A percentile compares a stretch with the other conserved stretches of the same genome.
These are phyloP conservation scores for Cactoblastis cactorum DNA, from an alignment of 2,888 invertebrate species.

Conservation along the genomic window DNA sequence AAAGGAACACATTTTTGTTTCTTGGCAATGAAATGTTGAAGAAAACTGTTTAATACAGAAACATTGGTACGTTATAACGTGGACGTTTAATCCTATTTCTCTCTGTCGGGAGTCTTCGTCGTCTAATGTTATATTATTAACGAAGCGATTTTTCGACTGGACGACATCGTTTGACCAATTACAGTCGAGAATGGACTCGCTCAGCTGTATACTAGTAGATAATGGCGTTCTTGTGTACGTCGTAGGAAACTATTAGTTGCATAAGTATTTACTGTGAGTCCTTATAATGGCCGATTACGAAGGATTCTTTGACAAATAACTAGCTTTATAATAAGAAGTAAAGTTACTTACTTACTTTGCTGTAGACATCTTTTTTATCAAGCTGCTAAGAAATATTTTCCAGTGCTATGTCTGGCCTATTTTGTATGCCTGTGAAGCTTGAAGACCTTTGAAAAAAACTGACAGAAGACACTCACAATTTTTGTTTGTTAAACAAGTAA, in stretches of 20 bases:
- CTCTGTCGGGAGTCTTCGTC: neutral
- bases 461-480: too few species aligned
- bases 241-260: neutral
- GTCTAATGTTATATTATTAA: neutral
- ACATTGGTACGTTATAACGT: too few species aligned
- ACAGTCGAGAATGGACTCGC: neutral
- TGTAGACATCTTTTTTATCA: too few species aligned
- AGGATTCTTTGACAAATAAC: neutral
- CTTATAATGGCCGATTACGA: neutral
- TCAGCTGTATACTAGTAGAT: neutral
- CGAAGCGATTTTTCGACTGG: neutral
- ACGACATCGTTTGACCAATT: neutral
- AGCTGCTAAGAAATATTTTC: too few species aligned
- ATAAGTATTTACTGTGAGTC: neutral
- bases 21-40: too few species aligned
- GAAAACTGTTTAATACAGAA: too few species aligned
- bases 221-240: neutral
- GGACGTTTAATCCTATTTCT: neutral
- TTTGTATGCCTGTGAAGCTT: too few species aligned
- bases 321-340: neutral
- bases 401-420: too few species aligned
- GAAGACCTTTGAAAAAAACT: too few species aligned
- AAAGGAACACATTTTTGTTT: too few species aligned
- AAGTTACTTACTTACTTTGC: neutral
- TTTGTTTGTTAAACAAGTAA: too few species aligned